Base-by-base conservation (phyloP, 2,113 vertebrate genomes). In the Hypocryptadius cinnamomeus region DNA sequence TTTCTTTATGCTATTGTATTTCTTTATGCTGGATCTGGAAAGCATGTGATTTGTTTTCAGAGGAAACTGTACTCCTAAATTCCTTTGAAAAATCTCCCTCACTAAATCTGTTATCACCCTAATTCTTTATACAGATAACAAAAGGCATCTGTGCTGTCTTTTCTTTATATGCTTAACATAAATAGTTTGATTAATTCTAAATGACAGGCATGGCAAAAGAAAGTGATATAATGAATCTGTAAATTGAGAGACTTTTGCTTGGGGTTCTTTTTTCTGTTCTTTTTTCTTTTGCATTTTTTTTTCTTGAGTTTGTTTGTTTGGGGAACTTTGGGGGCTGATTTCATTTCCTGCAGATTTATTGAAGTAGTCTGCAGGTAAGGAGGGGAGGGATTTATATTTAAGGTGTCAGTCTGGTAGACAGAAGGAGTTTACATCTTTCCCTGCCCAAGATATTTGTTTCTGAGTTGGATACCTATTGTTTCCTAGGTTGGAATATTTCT, bases 31-130 rank as follows among this genome's bases (percentile, higher is more conserved):
- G 56, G 15, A 13, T 66, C 35, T 89, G 3, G 3, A 51, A 82
- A 56, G 68, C n/a, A 72, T 70, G 33, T 40, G 68, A 94, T 80
- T 85, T 89, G 83, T 73, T 96, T 95, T 92, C 19, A 15, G 77
- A 84, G 65, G 39, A 57, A 88, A 66, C 40, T 14, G 13, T 87
- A 61, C n/a, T 90, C 35, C 56, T 80, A n/a, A 80, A 84, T 78
- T 92, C 73, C 60, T 88, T 84, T 86, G 72, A 88, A 93, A 93
- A 92, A 88, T 39, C 15, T 79, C 63, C 51, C 40, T 80, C 18
- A 7, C 39, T 92, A 68, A 70, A 92, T 80, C 83, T 81, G 47
- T 78, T 86, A 84, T 27, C 70, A 48, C 44, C 27, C 28, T 84
- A 86, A 73, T 78, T 86, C 87, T 92, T 86, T 74, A 37, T 9